Conservation (phyloP, 2,113 vertebrate genomes). For the Chionomys nivalis region DNA sequence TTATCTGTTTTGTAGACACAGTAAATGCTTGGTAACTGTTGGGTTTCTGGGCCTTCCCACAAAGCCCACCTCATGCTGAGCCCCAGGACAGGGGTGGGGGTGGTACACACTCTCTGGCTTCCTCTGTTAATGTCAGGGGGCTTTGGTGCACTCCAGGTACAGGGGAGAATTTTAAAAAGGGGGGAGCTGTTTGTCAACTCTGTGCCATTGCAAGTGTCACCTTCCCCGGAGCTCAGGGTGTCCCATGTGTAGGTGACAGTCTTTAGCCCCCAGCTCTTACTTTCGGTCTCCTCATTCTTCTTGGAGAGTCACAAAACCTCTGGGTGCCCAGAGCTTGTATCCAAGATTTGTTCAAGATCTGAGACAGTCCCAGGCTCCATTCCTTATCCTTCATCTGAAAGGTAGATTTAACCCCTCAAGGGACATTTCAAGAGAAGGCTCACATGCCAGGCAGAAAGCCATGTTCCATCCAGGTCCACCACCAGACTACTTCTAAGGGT, state of each 20-base stretch:
- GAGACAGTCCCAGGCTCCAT: background rate
- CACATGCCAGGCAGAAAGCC: background rate
- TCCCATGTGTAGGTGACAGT: background rate
- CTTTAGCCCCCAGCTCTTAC: background rate
- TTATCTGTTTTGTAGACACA: fast-evolving
- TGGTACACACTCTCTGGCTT: background rate
- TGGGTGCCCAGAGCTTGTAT: fast-evolving
- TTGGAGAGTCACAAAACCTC: background rate
- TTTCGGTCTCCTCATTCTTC: fast-evolving
- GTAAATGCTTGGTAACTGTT: background rate
- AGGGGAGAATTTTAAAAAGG: background rate
- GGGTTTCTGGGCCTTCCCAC: background rate
- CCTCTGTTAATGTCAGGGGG: background rate
- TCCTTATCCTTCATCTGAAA: background rate
- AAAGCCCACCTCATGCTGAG: background rate
- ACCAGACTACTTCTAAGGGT: background rate
- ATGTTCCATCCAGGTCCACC: background rate
- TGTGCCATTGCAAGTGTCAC: fast-evolving
- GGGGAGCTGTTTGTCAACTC: background rate
- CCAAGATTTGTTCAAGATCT: background rate
- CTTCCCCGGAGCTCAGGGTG: fast-evolving
- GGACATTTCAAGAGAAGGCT: background rate
- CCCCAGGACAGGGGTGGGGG: background rate
- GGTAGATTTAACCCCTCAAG: background rate
- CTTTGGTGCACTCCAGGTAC: background rate